Evolutionary conservation across 2,888 invertebrate genomes (phyloP).

Genomic region (Scaptomyza reducta): DNA sequence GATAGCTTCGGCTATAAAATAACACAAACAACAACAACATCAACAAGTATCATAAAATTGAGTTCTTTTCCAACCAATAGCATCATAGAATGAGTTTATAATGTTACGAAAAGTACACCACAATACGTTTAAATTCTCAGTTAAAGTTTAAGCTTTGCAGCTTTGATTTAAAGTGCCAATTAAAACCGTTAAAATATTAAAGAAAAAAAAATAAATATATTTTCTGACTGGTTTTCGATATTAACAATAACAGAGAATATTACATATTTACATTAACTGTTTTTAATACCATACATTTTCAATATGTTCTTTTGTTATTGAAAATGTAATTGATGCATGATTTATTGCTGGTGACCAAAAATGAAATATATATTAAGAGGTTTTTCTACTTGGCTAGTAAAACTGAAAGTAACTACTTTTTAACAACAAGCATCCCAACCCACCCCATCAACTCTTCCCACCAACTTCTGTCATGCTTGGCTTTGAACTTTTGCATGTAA

Average conservation of each 20-base stretch:
- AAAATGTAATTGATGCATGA: too few species aligned
- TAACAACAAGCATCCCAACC: neutral
- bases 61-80: neutral
- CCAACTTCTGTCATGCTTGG: neutral
- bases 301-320: neutral
- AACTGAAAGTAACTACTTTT: neutral
- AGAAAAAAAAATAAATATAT: too few species aligned
- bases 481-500: neutral
- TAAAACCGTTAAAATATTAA: neutral
- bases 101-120: neutral
- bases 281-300: neutral
- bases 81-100: neutral
- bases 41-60: neutral
- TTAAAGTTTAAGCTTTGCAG: neutral
- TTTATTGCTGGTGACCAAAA: neutral
- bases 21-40: slow-evolving; percentile 3
- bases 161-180: neutral
- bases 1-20: neutral
- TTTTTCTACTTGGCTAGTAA: neutral
- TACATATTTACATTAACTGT: neutral
- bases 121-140: neutral
- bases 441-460: neutral
- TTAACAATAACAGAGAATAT: neutral
- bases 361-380: neutral
- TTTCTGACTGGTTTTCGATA: too few species aligned